Conservation (phyloP, 92 coral and sea anemone species). For the Metridium senile region DNA sequence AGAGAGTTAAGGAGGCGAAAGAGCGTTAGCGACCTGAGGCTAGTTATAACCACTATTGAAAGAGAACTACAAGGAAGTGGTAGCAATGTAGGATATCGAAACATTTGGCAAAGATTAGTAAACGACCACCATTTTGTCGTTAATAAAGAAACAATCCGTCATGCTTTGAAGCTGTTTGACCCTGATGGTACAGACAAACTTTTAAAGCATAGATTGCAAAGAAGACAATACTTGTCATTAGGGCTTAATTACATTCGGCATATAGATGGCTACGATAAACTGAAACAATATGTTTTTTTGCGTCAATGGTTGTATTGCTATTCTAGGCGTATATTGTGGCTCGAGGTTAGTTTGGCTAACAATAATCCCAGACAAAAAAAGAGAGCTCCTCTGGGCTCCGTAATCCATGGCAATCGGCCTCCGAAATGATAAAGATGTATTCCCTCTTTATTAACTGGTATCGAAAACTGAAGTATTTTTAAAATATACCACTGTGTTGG, state of each 20-base stretch:
- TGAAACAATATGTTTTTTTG: constrained; percentile 49
- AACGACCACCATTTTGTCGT: constrained; percentile 5
- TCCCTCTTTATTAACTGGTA: no score
- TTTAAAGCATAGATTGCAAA: constrained; percentile 18
- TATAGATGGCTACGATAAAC: constrained; percentile 53
- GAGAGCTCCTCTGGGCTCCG: no score
- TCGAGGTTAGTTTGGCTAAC: constrained; percentile 33
- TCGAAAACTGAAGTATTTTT: no score
- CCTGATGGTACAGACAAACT: constrained; percentile 27
- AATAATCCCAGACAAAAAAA: no score
- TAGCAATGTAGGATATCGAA: constrained; percentile 20
- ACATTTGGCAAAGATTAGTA: constrained; percentile 28
- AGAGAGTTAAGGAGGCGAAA: constrained; percentile 29
- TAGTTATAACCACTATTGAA: neutral
- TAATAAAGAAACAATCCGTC: constrained; percentile 19
- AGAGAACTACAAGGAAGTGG: no score
- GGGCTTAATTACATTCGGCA: constrained; percentile 55
- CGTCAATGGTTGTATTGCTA: constrained; percentile 25
- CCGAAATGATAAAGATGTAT: no score
- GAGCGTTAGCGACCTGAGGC: neutral
- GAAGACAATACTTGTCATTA: constrained; percentile 21
- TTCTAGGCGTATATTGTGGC: constrained; percentile 35
- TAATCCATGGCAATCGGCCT: no score
- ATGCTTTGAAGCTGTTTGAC: constrained; percentile 18
- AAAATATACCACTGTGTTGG: no score